phyloP scores from a whole-genome alignment of 1,140 invertebrate species.

The Teleogryllus occipitalis region DNA sequence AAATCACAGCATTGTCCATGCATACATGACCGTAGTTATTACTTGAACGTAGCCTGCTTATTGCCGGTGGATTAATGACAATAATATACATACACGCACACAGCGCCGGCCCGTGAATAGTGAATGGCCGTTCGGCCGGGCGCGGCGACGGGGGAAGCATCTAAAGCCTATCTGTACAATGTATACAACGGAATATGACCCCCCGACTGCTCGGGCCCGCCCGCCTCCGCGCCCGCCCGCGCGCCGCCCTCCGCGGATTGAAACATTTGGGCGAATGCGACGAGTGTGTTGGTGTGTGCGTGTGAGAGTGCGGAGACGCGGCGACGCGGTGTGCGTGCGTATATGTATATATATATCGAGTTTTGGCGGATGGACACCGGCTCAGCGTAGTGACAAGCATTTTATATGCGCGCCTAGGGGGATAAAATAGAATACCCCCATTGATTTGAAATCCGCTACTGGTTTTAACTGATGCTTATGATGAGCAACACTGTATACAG shows the following conservation, averaged over 20 bases:
- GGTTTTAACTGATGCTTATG: slow-evolving; percentile 19
- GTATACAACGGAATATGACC: slow-evolving; percentile 16
- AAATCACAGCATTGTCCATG: slow-evolving; percentile 21
- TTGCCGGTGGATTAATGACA: slow-evolving; percentile 25
- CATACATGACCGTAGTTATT: slow-evolving; percentile 21
- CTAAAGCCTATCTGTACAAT: slow-evolving; percentile 18
- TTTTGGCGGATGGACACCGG: slow-evolving; percentile 16
- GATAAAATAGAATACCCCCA: slow-evolving; percentile 21
- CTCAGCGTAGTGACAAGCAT: slow-evolving; percentile 15
- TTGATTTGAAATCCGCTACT: slow-evolving; percentile 24
- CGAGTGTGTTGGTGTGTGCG: not conserved
- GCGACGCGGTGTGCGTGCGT: not conserved
- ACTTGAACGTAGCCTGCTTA: slow-evolving; percentile 21
- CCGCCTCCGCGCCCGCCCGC: not conserved
- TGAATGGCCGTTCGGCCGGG: slow-evolving; percentile 7
- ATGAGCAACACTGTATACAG: slow-evolving; percentile 15
- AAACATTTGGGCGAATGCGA: slow-evolving; percentile 18
- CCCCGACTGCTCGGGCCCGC: not conserved
- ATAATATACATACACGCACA: slow-evolving; percentile 17
- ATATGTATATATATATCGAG: slow-evolving; percentile 10
- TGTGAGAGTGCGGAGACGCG: not conserved
- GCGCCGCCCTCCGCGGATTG: slow-evolving; percentile 12
- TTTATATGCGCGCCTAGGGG: slow-evolving; percentile 17
- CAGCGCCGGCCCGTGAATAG: slow-evolving; percentile 11
- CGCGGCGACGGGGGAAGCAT: slow-evolving; percentile 13